phyloP scores from a whole-genome alignment of 2,888 invertebrate genomes.

The Gastracanthus pulcherrimus region DNA sequence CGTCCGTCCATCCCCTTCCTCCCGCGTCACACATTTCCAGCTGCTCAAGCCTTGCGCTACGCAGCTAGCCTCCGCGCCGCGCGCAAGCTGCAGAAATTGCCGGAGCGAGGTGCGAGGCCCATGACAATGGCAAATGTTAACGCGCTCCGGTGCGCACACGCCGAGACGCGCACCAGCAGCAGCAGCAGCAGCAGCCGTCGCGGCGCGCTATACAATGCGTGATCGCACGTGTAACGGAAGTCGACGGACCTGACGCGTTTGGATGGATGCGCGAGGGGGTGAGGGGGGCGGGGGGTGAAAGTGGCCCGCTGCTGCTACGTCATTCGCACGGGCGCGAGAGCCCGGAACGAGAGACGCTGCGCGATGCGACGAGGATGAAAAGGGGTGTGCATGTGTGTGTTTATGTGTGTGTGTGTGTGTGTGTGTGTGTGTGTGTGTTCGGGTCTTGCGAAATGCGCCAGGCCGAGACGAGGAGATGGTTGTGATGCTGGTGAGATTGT shows the following conservation, averaged over 20 bases:
- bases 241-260: slow-evolving; percentile 41
- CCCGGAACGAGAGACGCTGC: not conserved
- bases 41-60: not conserved
- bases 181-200: too few species aligned
- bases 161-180: not conserved
- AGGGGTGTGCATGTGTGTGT: too few species aligned
- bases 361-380: too few species aligned
- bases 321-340: slow-evolving; percentile 26
- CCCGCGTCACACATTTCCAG: not conserved
- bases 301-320: slow-evolving; percentile 10
- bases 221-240: slow-evolving; percentile 54
- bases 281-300: slow-evolving; percentile 4
- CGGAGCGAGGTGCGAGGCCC: not conserved
- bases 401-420: too few species aligned
- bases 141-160: not conserved
- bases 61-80: not conserved
- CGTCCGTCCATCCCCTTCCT: not conserved
- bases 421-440: too few species aligned
- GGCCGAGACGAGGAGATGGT: not conserved
- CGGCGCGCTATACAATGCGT: slow-evolving; percentile 41
- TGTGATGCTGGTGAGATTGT: too few species aligned
- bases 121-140: slow-evolving; percentile 53
- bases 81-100: slow-evolving; percentile 27
- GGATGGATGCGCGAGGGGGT: slow-evolving; percentile 10
- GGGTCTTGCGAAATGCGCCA: slow-evolving; percentile 4